A percentile compares a stretch with the other conserved stretches of the same genome.
Conservation (phyloP, 2,888 invertebrate species). For the Heliconius charithonia region DNA sequence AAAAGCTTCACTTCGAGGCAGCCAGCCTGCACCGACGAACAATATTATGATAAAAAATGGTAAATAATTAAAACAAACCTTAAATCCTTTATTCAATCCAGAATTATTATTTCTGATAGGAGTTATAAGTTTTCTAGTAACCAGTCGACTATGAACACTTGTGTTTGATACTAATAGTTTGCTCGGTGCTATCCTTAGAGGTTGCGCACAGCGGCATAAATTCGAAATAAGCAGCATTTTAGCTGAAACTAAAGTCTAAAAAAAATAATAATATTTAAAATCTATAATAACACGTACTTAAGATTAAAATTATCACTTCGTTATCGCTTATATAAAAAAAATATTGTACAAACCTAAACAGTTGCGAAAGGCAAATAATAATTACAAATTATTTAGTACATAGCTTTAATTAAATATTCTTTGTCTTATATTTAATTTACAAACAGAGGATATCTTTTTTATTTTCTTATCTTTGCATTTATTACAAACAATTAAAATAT, state of each 20-base stretch:
- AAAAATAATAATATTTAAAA: neutral
- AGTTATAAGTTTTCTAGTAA: constrained; percentile 62
- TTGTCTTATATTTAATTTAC: neutral
- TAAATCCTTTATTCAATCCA: constrained; percentile 56
- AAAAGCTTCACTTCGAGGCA: neutral
- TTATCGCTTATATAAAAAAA: neutral
- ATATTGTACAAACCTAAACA: constrained; percentile 8
- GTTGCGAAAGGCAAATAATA: neutral
- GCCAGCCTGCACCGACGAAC: neutral
- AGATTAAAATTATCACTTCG: neutral
- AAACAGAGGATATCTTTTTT: neutral
- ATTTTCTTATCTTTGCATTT: constrained; percentile 1
- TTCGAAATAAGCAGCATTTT: constrained; percentile 49
- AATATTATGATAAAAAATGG: neutral
- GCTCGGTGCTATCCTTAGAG: constrained; percentile 56
- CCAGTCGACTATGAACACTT: constrained; percentile 53
- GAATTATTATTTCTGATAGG: constrained; percentile 52
- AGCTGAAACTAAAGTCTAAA: neutral
- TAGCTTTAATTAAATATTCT: neutral
- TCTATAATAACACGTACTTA: neutral
- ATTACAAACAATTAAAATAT: neutral
- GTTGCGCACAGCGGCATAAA: constrained; percentile 65
- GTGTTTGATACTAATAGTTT: constrained; percentile 58
- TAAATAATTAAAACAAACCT: constrained; percentile 55
- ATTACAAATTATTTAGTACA: neutral